phyloP scores from a whole-genome alignment of 2,113 vertebrate genomes.

The Otocyon megalotis region DNA sequence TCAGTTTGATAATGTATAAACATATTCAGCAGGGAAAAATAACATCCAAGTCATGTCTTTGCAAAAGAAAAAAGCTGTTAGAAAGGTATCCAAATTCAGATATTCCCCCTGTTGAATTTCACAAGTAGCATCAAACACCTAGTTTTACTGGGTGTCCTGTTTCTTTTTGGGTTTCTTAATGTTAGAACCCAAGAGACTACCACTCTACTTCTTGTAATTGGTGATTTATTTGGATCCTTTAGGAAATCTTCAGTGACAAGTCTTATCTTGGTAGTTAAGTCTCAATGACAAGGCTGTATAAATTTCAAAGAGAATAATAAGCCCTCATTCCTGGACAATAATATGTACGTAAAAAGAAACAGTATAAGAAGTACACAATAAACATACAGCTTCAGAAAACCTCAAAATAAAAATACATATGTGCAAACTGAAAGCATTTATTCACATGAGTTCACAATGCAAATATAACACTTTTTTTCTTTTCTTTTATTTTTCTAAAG shows the following conservation, averaged over 20 bases:
- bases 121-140: neutral
- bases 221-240: neutral
- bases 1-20: neutral
- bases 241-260: neutral
- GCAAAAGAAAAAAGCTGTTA: neutral
- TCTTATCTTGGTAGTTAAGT: neutral
- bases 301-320: neutral
- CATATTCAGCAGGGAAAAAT: neutral
- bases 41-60: neutral
- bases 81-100: neutral
- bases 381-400: neutral
- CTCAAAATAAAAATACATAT: neutral
- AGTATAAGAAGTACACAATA: neutral
- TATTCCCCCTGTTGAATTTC: neutral
- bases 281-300: neutral
- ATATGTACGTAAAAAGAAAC: neutral
- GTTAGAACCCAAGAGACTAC: neutral
- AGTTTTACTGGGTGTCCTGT: neutral
- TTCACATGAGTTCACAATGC: neutral
- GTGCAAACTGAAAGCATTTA: neutral
- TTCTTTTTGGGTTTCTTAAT: neutral
- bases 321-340: neutral
- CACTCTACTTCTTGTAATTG: neutral
- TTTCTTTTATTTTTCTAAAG: too few relatives aligned
- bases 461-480: neutral